Percentiles rank a stretch among this genome's conserved stretches.
Conservation (phyloP, 2,888 invertebrate species). For the Caenorhabditis zanzibari region DNA sequence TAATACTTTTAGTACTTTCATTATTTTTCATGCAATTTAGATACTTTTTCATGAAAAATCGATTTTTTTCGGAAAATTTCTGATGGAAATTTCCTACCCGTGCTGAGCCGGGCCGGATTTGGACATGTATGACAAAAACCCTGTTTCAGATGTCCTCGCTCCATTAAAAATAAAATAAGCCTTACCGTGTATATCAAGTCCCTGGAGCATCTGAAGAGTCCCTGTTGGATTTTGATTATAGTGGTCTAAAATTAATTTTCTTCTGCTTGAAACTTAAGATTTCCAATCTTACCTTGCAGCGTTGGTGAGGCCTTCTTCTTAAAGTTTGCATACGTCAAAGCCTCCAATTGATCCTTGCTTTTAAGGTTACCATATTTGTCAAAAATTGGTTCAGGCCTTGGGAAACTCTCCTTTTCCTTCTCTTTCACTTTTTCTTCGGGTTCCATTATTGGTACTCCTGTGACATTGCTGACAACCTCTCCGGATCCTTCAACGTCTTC, state of each 20-base stretch:
- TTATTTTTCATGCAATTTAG: too few species aligned
- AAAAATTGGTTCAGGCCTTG: constrained; percentile 63
- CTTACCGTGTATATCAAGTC: constrained; percentile 65
- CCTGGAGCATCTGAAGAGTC: constrained; percentile 66
- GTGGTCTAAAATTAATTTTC: too few species aligned
- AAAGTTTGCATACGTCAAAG: constrained; percentile 49
- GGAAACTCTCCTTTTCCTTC: constrained; percentile 49
- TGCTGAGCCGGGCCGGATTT: too few species aligned
- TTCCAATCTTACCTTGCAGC: constrained; percentile 34
- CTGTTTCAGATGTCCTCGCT: too few species aligned
- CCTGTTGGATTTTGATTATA: constrained; percentile 60
- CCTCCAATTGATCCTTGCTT: constrained; percentile 54
- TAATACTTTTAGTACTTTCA: too few species aligned
- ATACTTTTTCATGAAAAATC: too few species aligned
- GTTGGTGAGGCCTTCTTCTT: constrained; percentile 61
- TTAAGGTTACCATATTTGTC: constrained; percentile 57
- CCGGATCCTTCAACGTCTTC: constrained; percentile 51
- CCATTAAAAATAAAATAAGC: too few species aligned
- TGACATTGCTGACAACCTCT: constrained; percentile 38
- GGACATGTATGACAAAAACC: too few species aligned
- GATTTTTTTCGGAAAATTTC: too few species aligned
- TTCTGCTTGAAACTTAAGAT: background rate
- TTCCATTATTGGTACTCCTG: constrained; percentile 54
- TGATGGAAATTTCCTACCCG: too few species aligned
- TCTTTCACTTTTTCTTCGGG: constrained; percentile 18